Percentiles rank a stretch among this genome's conserved stretches.
Evolutionary conservation across 2,888 invertebrate genomes (phyloP).

Genomic region (Drosophila ezoana): DNA sequence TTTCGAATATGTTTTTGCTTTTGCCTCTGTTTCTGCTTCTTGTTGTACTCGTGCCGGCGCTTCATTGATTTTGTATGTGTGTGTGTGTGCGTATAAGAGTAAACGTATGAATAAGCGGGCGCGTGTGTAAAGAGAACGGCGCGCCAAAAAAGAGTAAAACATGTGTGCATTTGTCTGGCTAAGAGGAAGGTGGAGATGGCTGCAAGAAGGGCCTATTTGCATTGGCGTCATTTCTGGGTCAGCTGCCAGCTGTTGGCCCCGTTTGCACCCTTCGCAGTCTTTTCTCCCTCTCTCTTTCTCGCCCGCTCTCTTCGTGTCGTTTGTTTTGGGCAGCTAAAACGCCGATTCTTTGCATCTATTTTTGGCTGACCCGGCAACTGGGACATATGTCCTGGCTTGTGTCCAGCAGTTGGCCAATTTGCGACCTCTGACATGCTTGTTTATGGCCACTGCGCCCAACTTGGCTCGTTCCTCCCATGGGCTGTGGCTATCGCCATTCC

Average conservation of each 20-base stretch:
- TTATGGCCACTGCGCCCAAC: conserved; percentile 5
- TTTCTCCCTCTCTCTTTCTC: background rate
- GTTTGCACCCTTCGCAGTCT: conserved; percentile 8
- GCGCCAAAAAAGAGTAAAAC: conserved; percentile 26
- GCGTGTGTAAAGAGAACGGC: conserved; percentile 10
- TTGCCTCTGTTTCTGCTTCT: conserved; percentile 28
- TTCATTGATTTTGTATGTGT: conserved; percentile 35
- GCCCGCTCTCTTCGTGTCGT: background rate
- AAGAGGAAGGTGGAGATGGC: background rate
- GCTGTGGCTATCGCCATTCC: conserved; percentile 18
- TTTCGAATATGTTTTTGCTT: conserved; percentile 26
- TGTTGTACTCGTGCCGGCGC: conserved; percentile 51
- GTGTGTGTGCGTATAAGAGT: conserved; percentile 14
- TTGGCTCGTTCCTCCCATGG: background rate
- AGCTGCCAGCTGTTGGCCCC: conserved; percentile 46
- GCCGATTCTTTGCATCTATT: background rate
- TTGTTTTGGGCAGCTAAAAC: conserved; percentile 34
- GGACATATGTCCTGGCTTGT: conserved; percentile 27
- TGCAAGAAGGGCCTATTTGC: conserved; percentile 26
- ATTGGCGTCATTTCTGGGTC: conserved; percentile 48
- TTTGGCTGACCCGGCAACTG: conserved; percentile 38
- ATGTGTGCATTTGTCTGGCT: conserved; percentile 17
- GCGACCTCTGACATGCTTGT: conserved; percentile 12
- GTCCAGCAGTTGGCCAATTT: background rate
- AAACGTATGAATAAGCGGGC: conserved; percentile 18